A percentile compares a stretch with the other conserved stretches of the same genome.
Conservation (phyloP, 2,113 vertebrate species). For the Narcine bancroftii region DNA sequence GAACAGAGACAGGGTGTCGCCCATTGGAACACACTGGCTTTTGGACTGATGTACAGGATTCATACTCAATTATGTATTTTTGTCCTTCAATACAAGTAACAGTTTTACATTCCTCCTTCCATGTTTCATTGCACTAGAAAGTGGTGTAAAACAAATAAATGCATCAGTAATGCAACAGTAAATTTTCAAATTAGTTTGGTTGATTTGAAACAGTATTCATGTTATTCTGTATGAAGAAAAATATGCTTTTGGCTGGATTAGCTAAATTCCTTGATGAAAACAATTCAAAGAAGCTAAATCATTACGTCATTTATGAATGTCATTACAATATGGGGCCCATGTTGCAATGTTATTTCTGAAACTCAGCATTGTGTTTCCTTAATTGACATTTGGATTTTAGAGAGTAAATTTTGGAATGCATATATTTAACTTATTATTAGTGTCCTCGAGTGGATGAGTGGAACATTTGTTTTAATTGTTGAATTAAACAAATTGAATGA, state of each 20-base stretch:
- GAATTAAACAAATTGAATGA: too few species aligned
- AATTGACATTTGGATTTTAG: not conserved
- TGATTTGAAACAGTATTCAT: not conserved
- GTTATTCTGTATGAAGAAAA: not conserved
- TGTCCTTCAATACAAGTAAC: not conserved
- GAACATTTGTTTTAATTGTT: too few species aligned
- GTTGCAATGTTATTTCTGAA: not conserved
- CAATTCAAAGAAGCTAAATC: not conserved
- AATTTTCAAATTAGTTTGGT: not conserved
- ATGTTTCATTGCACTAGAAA: slow-evolving; percentile 25
- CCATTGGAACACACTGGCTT: not conserved
- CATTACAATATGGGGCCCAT: too few species aligned
- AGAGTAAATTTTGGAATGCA: too few species aligned
- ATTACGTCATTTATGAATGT: not conserved
- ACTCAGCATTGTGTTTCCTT: not conserved
- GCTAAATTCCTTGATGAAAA: not conserved
- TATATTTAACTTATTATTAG: too few species aligned
- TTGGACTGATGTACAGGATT: not conserved
- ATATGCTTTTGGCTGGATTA: not conserved
- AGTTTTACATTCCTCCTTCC: not conserved
- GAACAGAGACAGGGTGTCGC: not conserved
- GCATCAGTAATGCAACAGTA: not conserved
- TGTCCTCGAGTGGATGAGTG: too few species aligned
- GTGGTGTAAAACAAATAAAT: not conserved
- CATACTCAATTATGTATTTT: not conserved